phyloP scores from a whole-genome alignment of 1,140 invertebrate genomes.

The Stegodyphus dumicola region DNA sequence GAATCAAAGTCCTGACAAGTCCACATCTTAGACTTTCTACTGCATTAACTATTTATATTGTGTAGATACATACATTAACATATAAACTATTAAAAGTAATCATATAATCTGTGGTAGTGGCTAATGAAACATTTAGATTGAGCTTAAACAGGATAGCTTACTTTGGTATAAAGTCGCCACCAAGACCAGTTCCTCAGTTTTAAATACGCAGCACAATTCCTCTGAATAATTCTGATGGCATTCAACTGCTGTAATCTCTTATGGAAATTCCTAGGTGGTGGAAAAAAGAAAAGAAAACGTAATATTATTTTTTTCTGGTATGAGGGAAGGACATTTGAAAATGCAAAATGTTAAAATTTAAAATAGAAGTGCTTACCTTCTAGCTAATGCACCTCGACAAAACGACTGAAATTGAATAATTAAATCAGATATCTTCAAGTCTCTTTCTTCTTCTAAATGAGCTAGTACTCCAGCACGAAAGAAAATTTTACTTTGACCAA shows the following conservation, averaged over 20 bases:
- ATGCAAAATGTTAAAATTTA: not conserved
- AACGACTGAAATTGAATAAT: constrained; percentile 99
- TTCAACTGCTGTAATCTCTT: constrained; percentile 97
- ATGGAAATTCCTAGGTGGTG: constrained; percentile 84
- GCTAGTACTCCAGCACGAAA: constrained; percentile 98
- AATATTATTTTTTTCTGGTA: too few relatives aligned
- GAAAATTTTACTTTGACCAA: constrained; percentile 98
- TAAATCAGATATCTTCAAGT: constrained; percentile 98
- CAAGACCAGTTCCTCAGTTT: constrained; percentile 99
- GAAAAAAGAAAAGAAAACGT: not conserved
- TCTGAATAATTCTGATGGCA: constrained; percentile 98
- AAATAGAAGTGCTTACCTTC: constrained; percentile 66
- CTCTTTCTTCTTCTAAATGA: constrained; percentile 97
- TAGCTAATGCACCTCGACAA: constrained; percentile 93
- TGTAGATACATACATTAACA: too few relatives aligned
- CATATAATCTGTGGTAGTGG: too few relatives aligned
- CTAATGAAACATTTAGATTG: too few relatives aligned
- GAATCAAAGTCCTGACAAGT: too few relatives aligned
- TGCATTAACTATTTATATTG: too few relatives aligned
- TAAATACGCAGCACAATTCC: constrained; percentile 98
- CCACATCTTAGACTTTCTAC: too few relatives aligned
- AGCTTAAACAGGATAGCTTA: not conserved
- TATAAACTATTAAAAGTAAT: too few relatives aligned
- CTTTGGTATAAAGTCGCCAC: constrained; percentile 98
- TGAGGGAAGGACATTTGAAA: not conserved